Percentiles rank a stretch among this genome's conserved stretches.
phyloP scores from a whole-genome alignment of 2,113 vertebrate genomes.

The Bombycilla garrulus region DNA sequence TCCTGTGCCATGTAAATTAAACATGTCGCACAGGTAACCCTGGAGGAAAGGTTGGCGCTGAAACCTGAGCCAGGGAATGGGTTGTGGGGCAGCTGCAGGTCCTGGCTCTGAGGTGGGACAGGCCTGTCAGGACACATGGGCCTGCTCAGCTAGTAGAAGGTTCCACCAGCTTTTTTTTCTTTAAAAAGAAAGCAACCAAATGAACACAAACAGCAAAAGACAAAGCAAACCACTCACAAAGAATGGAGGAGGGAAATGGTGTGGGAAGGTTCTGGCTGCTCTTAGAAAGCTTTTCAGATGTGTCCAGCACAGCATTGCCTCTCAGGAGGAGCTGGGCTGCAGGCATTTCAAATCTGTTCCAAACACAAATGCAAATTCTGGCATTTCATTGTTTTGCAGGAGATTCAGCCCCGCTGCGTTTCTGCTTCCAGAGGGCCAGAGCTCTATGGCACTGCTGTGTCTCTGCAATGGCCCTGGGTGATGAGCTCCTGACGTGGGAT shows the following conservation, averaged over 20 bases:
- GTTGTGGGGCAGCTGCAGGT: background rate
- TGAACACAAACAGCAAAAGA: background rate
- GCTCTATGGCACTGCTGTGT: background rate
- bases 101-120: background rate
- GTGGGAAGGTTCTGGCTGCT: background rate
- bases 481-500: fast-evolving
- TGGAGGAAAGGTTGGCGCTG: background rate
- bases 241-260: background rate
- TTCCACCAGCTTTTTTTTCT: background rate
- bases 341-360: background rate
- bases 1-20: background rate
- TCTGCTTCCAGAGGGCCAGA: background rate
- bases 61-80: background rate
- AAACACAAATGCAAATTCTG: background rate
- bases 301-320: background rate
- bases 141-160: background rate
- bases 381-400: background rate
- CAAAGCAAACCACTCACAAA: background rate
- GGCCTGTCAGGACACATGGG: background rate
- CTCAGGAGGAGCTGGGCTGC: background rate
- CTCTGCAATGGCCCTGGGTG: fast-evolving
- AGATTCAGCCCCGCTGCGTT: fast-evolving
- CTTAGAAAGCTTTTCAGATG: background rate
- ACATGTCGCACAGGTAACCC: background rate
- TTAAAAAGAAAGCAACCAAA: background rate